A percentile compares a stretch with the other conserved stretches of the same genome.
phyloP scores from a whole-genome alignment of 2,888 invertebrate genomes.

The Clanis bilineata region DNA sequence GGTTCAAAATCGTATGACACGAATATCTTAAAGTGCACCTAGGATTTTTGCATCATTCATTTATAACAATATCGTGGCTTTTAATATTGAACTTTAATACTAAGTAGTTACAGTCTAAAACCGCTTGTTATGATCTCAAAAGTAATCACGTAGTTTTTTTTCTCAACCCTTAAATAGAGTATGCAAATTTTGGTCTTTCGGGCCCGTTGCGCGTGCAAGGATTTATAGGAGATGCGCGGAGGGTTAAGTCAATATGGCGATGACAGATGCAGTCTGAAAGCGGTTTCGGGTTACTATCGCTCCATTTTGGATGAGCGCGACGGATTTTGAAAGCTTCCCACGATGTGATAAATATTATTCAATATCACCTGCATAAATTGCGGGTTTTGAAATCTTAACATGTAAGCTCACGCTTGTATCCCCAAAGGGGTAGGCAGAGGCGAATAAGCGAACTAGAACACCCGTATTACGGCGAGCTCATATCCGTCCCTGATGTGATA shows the following conservation, averaged over 20 bases:
- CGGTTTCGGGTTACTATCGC: constrained; percentile 57
- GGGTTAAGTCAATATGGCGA: constrained; percentile 69
- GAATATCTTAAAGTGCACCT: constrained; percentile 46
- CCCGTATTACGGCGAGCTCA: too few species aligned
- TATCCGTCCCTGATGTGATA: too few species aligned
- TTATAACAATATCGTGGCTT: constrained; percentile 21
- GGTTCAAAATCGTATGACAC: too few species aligned
- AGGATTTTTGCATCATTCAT: constrained; percentile 38
- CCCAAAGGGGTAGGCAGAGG: too few species aligned
- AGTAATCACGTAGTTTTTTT: constrained; percentile 34
- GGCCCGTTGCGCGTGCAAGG: constrained; percentile 43
- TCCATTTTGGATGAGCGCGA: constrained; percentile 12
- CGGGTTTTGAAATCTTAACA: too few species aligned
- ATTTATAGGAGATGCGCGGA: constrained; percentile 33
- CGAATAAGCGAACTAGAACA: too few species aligned
- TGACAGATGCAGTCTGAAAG: constrained; percentile 74
- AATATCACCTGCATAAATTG: too few species aligned
- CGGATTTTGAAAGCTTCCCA: constrained; percentile 16
- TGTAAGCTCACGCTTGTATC: too few species aligned
- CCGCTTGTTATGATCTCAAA: too few species aligned
- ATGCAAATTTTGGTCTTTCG: constrained; percentile 64
- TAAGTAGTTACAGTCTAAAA: background rate
- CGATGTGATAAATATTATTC: constrained; percentile 16
- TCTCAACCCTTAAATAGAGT: constrained; percentile 70
- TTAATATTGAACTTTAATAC: constrained; percentile 22